Evolutionary conservation across 2,797 vertebrate species (phyloP).

Genomic region (Aplochiton taeniatus): DNA sequence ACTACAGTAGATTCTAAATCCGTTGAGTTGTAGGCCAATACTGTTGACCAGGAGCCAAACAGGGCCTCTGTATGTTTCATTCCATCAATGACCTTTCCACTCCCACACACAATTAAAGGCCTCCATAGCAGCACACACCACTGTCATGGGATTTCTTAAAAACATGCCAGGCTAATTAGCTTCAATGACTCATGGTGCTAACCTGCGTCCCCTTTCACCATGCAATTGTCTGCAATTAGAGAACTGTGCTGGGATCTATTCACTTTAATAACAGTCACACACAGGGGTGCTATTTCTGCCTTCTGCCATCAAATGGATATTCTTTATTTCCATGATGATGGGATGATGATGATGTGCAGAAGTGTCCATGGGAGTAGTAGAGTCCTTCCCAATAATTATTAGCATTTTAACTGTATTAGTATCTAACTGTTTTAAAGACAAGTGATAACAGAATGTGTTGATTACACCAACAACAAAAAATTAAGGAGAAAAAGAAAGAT

Average conservation of each 20-base stretch:
- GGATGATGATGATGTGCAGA: no score
- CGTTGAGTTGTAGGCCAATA: constrained; percentile 51
- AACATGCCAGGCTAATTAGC: constrained; percentile 53
- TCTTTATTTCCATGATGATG: no score
- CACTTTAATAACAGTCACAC: constrained; percentile 11
- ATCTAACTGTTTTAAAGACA: no score
- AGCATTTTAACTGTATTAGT: no score
- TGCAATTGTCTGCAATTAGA: constrained; percentile 51
- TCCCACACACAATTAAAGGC: constrained; percentile 48
- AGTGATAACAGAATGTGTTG: no score
- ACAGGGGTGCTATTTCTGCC: background rate
- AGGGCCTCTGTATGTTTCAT: constrained; percentile 52
- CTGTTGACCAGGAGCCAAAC: constrained; percentile 54
- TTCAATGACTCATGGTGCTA: constrained; percentile 39
- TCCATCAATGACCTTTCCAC: constrained; percentile 56
- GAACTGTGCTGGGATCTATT: constrained; percentile 41
- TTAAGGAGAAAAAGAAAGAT: no score
- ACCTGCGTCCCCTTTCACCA: constrained; percentile 58
- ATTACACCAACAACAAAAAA: no score
- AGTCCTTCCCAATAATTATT: no score
- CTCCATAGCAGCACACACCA: constrained; percentile 41
- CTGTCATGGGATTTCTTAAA: constrained; percentile 45
- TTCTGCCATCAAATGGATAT: background rate
- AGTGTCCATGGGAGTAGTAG: no score
- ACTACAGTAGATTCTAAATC: constrained; percentile 49